These are phyloP conservation scores for Epirrita christyi DNA, from an alignment of 2,888 invertebrate species.

Conservation along the genomic window DNA sequence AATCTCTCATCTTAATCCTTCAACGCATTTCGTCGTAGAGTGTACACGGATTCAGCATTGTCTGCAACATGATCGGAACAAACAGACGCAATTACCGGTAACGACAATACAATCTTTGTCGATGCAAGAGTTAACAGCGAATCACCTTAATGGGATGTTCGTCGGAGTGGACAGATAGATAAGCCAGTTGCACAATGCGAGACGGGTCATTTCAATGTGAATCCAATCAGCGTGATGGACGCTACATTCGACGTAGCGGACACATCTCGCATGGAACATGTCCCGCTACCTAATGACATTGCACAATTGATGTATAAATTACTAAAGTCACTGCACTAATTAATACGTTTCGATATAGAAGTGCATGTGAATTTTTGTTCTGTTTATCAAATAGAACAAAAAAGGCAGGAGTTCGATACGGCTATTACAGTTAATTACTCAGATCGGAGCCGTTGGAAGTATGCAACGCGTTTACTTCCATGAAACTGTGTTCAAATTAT, in stretches of 20 bases:
- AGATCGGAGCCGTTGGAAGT: no score
- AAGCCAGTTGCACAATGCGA: constrained; percentile 54
- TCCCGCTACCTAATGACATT: constrained; percentile 59
- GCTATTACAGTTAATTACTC: no score
- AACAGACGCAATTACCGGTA: constrained; percentile 35
- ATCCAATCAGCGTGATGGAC: constrained; percentile 73
- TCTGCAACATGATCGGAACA: constrained; percentile 31
- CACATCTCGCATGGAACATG: constrained; percentile 57
- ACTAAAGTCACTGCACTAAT: constrained; percentile 64
- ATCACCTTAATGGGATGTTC: constrained; percentile 53
- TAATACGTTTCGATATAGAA: constrained; percentile 55
- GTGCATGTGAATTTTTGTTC: constrained; percentile 4
- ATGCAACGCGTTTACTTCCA: no score
- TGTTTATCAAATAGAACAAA: constrained; percentile 1
- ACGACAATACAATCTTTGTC: constrained; percentile 41
- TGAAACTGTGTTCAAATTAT: no score
- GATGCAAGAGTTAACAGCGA: constrained; percentile 45
- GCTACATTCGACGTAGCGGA: constrained; percentile 41
- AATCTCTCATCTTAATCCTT: no score
- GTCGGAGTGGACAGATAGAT: constrained; percentile 50
- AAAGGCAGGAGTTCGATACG: background rate
- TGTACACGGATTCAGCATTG: constrained; percentile 27
- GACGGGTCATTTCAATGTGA: constrained; percentile 66
- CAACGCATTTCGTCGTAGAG: background rate
- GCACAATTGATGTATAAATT: no score